Evolutionary conservation across 1,140 invertebrate species (phyloP), one percentile per base, ranked within the genome.

Genomic region (Eurosta solidaginis): DNA sequence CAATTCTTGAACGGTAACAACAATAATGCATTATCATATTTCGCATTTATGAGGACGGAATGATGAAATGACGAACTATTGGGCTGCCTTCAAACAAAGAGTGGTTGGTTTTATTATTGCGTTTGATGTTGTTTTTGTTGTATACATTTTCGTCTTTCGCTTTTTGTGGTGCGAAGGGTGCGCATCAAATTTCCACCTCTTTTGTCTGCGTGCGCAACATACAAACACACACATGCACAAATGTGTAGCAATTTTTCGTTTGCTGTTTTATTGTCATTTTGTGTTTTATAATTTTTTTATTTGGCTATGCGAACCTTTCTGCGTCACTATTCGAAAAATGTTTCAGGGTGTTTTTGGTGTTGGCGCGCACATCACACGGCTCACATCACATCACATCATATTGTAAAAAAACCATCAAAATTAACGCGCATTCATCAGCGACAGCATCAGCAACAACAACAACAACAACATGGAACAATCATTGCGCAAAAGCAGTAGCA

Each of bases 351-450:
- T 68, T 68, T 68, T 68, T 68, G 33, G 33, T 68, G 59, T 68
- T 68, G 33, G 59, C 40, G 33, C 59, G 59, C 33, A 27, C 25
- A 59, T 3, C 54, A 54, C 10, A 54, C n/a, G n/a, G n/a, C n/a
- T 9, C 50, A 54, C 22, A 52, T 2, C 52, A 40, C 33, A 40
- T 36, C 33, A 40, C 40, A 27, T 74, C 44, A n/a, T n/a, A 74
- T 74, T 47, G 73, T 74, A n/a, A 74, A 77, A 33, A 59, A 75
- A 52, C 77, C 81, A 81, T 80, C 81, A 80, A 81, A 83, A 80
- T 84, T 79, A 85, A 83, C 83, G 83, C 82, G 82, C 81, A 50
- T 63, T 77, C 76, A 77, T 63, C 76, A 77, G 76, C 45, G 22
- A 52, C 82, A 85, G 80, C 82, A 81, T 63, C 79, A 74, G 76